Base-by-base conservation (phyloP, 2,888 invertebrate genomes). In the Spilosoma lubricipeda region DNA sequence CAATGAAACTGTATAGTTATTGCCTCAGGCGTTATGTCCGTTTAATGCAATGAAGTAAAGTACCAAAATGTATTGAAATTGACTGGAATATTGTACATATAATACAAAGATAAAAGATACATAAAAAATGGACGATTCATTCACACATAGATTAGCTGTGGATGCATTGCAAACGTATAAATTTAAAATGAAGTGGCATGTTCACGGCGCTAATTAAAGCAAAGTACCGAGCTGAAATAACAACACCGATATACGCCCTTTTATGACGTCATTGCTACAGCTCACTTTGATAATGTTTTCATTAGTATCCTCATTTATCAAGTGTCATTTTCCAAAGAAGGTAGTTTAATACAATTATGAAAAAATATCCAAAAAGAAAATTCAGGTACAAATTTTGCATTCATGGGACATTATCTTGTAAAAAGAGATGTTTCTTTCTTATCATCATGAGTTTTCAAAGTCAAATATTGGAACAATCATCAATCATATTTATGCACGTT, bases 241-340 rank as follows among this genome's bases (percentile, higher is more conserved):
- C 80, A 83, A 84, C 80, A 74, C 76, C 52, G 67, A 56, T 36
- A 74, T 27, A 68, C 69, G 67, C 73, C 79, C 74, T 79, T 81
- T 81, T 78, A 83, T 82, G 81, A 78, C 80, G 75, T 72, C 70
- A 74, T 77, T 77, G 65, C 68, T 75, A 73, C 70, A 69, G 72
- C 79, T 70, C 79, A 79, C 79, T 81, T 76, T 75, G 78, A 84
- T 84, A 79, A 84, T 71, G 70, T 81, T 84, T 83, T 82, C 75
- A 79, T 77, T 70, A 78, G 75, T 71, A 67, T 77, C 67, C 67
- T 78, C 76, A 33, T 81, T 67, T 73, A 70, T 74, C 45, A 73
- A 72, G 68, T 39, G 72, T 73, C 71, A 66, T 59, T 42, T 64
- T 27, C 23, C 68, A 72, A 73, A 67, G 63, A 67, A 71, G 30